Percentiles rank a stretch among this genome's conserved stretches.
These are phyloP conservation scores for Porites divaricata DNA, from an alignment of 92 coral and sea anemone genomes.

Conservation along the genomic window DNA sequence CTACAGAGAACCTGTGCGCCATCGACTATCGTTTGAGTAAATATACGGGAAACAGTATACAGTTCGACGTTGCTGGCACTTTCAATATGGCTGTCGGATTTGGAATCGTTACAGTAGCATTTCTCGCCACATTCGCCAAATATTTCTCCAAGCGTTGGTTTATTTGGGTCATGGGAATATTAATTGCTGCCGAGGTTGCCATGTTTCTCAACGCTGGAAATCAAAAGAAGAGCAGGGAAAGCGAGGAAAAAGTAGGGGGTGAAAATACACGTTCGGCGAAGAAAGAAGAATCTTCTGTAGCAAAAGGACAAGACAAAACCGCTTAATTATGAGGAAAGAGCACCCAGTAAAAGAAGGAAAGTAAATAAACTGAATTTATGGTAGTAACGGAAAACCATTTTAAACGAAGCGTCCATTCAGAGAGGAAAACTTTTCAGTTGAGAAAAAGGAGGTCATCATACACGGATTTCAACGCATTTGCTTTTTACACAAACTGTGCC, in stretches of 20 bases:
- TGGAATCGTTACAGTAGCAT: slow-evolving; percentile 17
- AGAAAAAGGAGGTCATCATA: no score
- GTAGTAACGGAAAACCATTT: no score
- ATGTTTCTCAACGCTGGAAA: slow-evolving; percentile 60
- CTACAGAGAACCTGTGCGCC: background rate
- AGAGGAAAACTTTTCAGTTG: no score
- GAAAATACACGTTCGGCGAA: background rate
- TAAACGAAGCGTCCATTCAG: no score
- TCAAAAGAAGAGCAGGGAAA: slow-evolving; percentile 3
- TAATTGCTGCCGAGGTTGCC: slow-evolving; percentile 59
- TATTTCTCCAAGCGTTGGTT: slow-evolving; percentile 70
- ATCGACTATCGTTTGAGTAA: background rate
- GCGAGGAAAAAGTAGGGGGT: background rate
- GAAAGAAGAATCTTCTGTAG: background rate
- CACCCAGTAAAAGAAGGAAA: background rate
- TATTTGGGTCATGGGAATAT: slow-evolving; percentile 48
- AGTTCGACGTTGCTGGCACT: no score
- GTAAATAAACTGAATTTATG: no score
- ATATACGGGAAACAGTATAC: no score
- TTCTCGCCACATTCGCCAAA: slow-evolving; percentile 63
- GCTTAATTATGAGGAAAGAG: background rate
- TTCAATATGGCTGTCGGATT: slow-evolving; percentile 29
- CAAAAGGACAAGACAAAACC: background rate
- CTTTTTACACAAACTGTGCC: no score
- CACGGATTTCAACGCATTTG: no score